phyloP scores from a whole-genome alignment of 2,888 invertebrate species.

The Platerodrilus igneus region DNA sequence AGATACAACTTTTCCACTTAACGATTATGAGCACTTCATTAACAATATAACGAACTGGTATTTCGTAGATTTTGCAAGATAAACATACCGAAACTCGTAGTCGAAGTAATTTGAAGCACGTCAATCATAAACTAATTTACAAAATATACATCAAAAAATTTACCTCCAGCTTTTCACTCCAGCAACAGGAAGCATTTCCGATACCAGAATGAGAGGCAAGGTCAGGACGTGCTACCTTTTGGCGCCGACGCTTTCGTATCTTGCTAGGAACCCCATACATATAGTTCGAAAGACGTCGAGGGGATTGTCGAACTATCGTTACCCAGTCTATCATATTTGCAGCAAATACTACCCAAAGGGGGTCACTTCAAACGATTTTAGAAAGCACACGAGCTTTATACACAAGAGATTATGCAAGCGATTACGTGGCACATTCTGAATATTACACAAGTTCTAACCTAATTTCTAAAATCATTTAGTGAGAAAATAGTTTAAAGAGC shows the following conservation, averaged over 20 bases:
- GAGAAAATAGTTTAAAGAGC: conserved; percentile 8
- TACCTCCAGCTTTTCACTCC: conserved; percentile 44
- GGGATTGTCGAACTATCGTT: conserved; percentile 67
- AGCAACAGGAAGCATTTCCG: conserved; percentile 45
- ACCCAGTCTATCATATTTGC: conserved; percentile 73
- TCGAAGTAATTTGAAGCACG: too few species aligned
- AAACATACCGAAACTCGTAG: too few species aligned
- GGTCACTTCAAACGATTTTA: neutral
- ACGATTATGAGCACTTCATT: too few species aligned
- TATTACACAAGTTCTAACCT: conserved; percentile 6
- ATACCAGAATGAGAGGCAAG: conserved; percentile 12
- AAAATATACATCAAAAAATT: too few species aligned
- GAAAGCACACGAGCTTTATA: neutral
- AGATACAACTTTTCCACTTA: too few species aligned
- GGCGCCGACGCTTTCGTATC: conserved; percentile 57
- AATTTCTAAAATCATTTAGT: neutral
- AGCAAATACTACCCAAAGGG: conserved; percentile 6
- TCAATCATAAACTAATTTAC: too few species aligned
- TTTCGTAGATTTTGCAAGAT: too few species aligned
- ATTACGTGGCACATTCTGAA: neutral
- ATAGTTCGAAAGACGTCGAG: conserved; percentile 66
- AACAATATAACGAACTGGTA: too few species aligned
- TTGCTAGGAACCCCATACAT: conserved; percentile 62
- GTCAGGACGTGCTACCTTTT: conserved; percentile 19
- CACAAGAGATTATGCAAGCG: too few species aligned